These are phyloP conservation scores for Apamea crenata DNA, from an alignment of 2,888 invertebrate species.

Conservation along the genomic window DNA sequence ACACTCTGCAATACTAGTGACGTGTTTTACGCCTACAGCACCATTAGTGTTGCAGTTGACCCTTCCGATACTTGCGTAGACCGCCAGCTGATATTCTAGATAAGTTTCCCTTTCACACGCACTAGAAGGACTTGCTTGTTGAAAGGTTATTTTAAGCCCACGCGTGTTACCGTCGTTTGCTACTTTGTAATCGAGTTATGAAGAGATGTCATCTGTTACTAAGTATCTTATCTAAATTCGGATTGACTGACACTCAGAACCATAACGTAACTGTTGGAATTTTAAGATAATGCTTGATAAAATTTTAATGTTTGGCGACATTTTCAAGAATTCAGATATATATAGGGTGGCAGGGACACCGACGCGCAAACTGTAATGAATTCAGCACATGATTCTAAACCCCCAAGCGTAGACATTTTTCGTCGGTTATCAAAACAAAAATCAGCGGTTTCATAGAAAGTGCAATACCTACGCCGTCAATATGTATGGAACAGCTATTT, in stretches of 20 bases:
- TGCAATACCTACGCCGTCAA: no score
- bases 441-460: no score
- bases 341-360: no score
- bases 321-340: neutral
- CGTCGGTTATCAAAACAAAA: no score
- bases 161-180: neutral
- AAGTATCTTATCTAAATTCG: neutral
- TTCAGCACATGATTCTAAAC: no score
- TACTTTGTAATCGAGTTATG: neutral
- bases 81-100: conserved; percentile 51
- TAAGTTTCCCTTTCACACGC: conserved; percentile 56
- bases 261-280: neutral
- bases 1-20: conserved; percentile 46
- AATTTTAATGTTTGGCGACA: neutral
- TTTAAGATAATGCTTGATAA: neutral
- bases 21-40: conserved; percentile 56
- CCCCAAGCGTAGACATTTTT: no score
- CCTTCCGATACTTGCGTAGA: conserved; percentile 37
- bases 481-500: no score
- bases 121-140: conserved; percentile 1
- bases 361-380: no score
- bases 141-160: neutral
- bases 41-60: conserved; percentile 51
- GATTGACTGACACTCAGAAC: neutral
- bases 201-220: neutral